These are phyloP conservation scores for Amblyjoppa fuscipennis DNA, from an alignment of 2,888 invertebrate species.

Conservation along the genomic window DNA sequence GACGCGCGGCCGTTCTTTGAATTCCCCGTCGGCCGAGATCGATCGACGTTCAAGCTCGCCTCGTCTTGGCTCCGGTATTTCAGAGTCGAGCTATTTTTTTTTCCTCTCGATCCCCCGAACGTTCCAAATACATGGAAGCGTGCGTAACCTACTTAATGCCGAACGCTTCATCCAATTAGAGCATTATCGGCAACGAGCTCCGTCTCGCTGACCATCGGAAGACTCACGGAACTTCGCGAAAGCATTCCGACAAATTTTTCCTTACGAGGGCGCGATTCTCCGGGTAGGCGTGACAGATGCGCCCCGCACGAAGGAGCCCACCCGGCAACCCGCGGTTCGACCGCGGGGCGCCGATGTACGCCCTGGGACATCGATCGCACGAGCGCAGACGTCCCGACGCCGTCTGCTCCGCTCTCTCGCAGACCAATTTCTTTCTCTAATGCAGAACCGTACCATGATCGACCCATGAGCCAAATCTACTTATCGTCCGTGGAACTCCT, in stretches of 20 bases:
- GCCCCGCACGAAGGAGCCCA: background rate
- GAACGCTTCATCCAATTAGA: conserved; percentile 64
- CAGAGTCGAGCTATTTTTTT: conserved; percentile 21
- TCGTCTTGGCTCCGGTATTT: conserved; percentile 12
- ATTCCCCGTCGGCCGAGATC: background rate
- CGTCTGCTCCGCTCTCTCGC: conserved; percentile 63
- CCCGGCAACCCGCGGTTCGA: conserved; percentile 10
- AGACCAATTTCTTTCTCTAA: conserved; percentile 39
- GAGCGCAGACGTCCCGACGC: conserved; percentile 74
- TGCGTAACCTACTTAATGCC: conserved; percentile 60
- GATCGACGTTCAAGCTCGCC: background rate
- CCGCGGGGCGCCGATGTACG: conserved; percentile 46
- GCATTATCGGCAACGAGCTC: conserved; percentile 28
- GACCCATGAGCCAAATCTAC: conserved; percentile 54
- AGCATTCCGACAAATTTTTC: background rate
- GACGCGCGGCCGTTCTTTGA: background rate
- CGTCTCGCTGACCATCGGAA: background rate
- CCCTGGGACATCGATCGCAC: conserved; percentile 72
- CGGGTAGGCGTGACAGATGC: background rate
- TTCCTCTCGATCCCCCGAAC: conserved; percentile 16
- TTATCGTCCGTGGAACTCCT: conserved; percentile 55
- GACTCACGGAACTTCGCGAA: conserved; percentile 10
- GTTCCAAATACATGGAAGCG: conserved; percentile 55
- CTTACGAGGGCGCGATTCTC: background rate
- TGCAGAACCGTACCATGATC: conserved; percentile 51